phyloP scores from a whole-genome alignment of 2,113 vertebrate genomes.

The Coryphaenoides rupestris region DNA sequence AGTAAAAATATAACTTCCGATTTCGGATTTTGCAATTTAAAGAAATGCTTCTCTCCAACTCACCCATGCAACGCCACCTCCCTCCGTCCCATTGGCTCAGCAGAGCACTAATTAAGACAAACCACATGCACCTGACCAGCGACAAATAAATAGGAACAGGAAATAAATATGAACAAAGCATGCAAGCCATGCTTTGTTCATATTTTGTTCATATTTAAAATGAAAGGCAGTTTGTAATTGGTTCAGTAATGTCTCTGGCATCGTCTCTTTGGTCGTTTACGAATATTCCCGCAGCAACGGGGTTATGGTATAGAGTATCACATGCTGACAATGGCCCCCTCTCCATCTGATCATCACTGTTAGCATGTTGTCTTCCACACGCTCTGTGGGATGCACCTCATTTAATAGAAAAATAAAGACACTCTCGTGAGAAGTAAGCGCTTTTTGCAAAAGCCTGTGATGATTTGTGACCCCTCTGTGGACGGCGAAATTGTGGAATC shows the following conservation, averaged over 20 bases:
- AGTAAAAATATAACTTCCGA: slow-evolving; percentile 5
- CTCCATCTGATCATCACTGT: background rate
- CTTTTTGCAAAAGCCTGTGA: slow-evolving; percentile 45
- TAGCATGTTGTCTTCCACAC: slow-evolving; percentile 30
- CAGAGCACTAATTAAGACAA: slow-evolving; percentile 52
- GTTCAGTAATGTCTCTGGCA: slow-evolving; percentile 69
- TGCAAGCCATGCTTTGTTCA: too few relatives aligned
- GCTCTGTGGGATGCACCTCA: slow-evolving; percentile 2
- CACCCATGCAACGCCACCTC: background rate
- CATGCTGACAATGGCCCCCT: slow-evolving; percentile 48
- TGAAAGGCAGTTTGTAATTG: slow-evolving; percentile 63
- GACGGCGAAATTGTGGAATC: slow-evolving; percentile 61
- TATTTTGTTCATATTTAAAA: too few relatives aligned
- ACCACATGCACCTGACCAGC: slow-evolving; percentile 25
- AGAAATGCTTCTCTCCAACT: slow-evolving; percentile 4
- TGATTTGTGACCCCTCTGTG: slow-evolving; percentile 65
- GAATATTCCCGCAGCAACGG: slow-evolving; percentile 56
- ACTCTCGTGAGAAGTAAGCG: slow-evolving; percentile 30
- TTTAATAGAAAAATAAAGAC: slow-evolving; percentile 8
- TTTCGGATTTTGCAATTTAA: background rate
- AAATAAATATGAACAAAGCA: slow-evolving; percentile 59
- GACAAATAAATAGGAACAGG: slow-evolving; percentile 52
- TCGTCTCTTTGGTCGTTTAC: slow-evolving; percentile 63
- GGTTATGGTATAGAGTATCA: slow-evolving; percentile 55
- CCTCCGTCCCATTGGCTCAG: slow-evolving; percentile 10